A percentile compares a stretch with the other conserved stretches of the same genome.
Conservation (phyloP, 2,113 vertebrate genomes). For the Pteruthius melanotis region DNA sequence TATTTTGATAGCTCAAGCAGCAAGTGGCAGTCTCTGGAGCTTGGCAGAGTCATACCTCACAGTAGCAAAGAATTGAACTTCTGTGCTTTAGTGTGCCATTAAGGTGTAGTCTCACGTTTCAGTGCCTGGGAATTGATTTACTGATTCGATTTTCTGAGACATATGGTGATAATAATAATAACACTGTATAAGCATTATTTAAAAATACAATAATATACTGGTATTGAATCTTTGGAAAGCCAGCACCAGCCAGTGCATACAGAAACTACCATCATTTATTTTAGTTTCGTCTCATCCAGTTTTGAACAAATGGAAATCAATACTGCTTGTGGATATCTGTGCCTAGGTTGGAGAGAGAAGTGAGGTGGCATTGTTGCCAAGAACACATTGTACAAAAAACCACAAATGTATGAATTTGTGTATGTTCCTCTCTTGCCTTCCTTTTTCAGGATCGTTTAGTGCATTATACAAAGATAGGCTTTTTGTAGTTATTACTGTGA, state of each 20-base stretch:
- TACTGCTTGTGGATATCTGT: not conserved
- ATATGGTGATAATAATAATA: conserved; percentile 20
- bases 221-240: not conserved
- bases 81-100: not conserved
- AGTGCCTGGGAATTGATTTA: conserved; percentile 43
- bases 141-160: conserved; percentile 36
- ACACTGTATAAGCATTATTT: conserved; percentile 35
- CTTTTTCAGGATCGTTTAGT: not conserved
- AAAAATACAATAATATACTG: not conserved
- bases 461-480: not conserved
- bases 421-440: not conserved
- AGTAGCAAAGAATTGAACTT: not conserved
- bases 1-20: not conserved
- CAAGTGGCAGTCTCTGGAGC: not conserved
- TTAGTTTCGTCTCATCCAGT: conserved; percentile 32
- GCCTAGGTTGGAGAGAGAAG: not conserved
- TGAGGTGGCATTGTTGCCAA: not conserved
- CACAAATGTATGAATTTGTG: not conserved
- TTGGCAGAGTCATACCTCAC: not conserved
- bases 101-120: not conserved
- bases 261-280: conserved; percentile 28
- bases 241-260: not conserved
- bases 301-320: conserved; percentile 42
- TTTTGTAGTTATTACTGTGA: not conserved
- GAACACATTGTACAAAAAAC: not conserved